Conservation (phyloP, 2,888 invertebrate species). For the Drosophila kambysellisi region DNA sequence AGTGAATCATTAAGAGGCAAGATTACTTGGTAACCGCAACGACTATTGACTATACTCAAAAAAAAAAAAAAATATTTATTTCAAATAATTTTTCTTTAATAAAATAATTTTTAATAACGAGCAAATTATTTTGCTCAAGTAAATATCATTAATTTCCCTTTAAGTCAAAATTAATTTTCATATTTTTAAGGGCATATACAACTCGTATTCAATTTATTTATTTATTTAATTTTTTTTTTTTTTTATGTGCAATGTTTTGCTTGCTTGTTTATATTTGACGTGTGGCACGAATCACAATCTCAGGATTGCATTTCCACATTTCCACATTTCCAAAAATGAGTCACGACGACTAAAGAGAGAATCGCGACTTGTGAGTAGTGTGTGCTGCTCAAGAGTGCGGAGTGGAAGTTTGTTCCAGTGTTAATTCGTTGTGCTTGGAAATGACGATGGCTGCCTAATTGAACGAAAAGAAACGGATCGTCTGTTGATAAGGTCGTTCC, state of each 20-base stretch:
- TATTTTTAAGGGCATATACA: slow-evolving; percentile 16
- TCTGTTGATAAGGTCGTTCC: slow-evolving; percentile 48
- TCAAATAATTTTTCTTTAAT: background rate
- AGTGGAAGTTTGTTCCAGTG: slow-evolving; percentile 14
- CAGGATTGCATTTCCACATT: slow-evolving; percentile 43
- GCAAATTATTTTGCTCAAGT: background rate
- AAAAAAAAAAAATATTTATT: background rate
- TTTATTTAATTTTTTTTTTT: background rate
- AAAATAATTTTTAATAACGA: background rate
- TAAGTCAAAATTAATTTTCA: background rate
- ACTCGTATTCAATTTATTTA: background rate
- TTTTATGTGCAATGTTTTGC: background rate
- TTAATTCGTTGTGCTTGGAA: slow-evolving; percentile 25
- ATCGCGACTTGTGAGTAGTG: background rate
- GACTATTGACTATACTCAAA: background rate
- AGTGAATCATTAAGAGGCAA: background rate
- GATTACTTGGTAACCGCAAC: background rate
- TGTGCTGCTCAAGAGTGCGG: slow-evolving; percentile 12
- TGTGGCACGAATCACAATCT: slow-evolving; percentile 40
- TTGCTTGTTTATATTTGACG: slow-evolving; percentile 11
- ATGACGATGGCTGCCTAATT: slow-evolving; percentile 41
- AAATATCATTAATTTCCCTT: background rate
- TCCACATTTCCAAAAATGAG: slow-evolving; percentile 27
- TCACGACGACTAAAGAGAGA: slow-evolving; percentile 25
- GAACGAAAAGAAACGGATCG: slow-evolving; percentile 42